Evolutionary conservation across 2,113 vertebrate species (phyloP).

Genomic region (Serilophus lunatus): DNA sequence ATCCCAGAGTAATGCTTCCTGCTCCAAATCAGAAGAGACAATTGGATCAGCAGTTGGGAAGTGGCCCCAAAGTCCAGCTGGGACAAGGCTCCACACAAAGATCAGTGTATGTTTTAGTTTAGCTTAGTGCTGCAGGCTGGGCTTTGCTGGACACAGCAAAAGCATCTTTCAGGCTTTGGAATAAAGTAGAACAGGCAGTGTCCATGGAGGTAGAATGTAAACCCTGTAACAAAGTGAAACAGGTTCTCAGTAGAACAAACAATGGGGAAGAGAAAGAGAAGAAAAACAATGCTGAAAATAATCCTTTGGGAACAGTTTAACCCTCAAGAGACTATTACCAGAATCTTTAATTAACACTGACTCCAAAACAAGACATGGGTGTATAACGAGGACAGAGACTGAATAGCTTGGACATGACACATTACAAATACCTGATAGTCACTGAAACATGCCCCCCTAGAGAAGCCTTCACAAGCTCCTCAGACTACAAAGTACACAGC

Average conservation of each 20-base stretch:
- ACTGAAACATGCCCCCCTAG: background rate
- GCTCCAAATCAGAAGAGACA: background rate
- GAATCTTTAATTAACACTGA: background rate
- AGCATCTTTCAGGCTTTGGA: background rate
- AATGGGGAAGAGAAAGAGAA: background rate
- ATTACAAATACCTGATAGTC: background rate
- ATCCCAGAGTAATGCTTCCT: background rate
- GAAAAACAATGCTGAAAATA: background rate
- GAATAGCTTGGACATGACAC: background rate
- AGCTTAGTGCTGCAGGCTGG: background rate
- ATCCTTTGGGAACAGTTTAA: background rate
- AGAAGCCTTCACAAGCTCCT: background rate
- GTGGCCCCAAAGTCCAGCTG: background rate
- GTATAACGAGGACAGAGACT: background rate
- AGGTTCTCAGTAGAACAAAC: background rate
- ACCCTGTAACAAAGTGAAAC: background rate
- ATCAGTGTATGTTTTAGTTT: background rate
- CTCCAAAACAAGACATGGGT: background rate
- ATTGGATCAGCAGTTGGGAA: background rate
- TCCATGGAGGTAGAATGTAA: background rate
- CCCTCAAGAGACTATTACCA: background rate
- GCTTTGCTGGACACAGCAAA: background rate
- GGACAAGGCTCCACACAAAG: background rate
- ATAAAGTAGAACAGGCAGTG: background rate
- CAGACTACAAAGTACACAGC: background rate